A percentile compares a stretch with the other conserved stretches of the same genome.
Evolutionary conservation across 2,888 invertebrate species (phyloP).

Genomic region (Synergus umbraculus): DNA sequence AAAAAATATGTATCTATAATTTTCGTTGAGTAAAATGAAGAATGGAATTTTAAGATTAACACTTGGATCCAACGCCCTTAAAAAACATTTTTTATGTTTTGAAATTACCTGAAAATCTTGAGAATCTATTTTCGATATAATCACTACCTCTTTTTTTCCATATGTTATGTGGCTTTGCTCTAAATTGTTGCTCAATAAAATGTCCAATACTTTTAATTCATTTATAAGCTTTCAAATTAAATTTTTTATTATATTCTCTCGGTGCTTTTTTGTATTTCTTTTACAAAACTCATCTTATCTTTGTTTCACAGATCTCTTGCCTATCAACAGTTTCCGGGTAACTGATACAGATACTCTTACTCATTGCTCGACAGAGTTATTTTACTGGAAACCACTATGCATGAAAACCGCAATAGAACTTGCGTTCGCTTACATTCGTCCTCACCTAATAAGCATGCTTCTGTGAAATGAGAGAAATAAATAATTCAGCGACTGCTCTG

Average conservation of each 20-base stretch:
- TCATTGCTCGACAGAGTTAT: slow-evolving; percentile 17
- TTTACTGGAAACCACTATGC: slow-evolving; percentile 7
- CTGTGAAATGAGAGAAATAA: slow-evolving; percentile 26
- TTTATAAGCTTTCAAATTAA: too few species aligned
- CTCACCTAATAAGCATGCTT: slow-evolving; percentile 22
- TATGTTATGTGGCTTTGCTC: too few species aligned
- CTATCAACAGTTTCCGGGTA: slow-evolving; percentile 27
- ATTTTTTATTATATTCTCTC: neutral
- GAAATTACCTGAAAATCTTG: too few species aligned
- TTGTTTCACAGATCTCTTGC: slow-evolving; percentile 9
- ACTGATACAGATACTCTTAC: slow-evolving; percentile 13
- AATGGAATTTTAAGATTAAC: too few species aligned
- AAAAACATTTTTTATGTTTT: too few species aligned
- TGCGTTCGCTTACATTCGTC: slow-evolving; percentile 40
- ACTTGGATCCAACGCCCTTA: too few species aligned
- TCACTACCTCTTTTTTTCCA: too few species aligned
- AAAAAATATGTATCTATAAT: too few species aligned
- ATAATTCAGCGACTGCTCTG: slow-evolving; percentile 27
- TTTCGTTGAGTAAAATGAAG: too few species aligned
- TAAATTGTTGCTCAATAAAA: too few species aligned
- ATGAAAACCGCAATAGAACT: slow-evolving; percentile 5
- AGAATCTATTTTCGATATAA: too few species aligned
- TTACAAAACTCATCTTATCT: slow-evolving; percentile 10
- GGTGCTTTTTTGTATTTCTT: neutral
- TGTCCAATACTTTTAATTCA: too few species aligned